Evolutionary conservation across 2,113 vertebrate species (phyloP), one percentile per base, ranked within the genome.

Genomic region (Enhydra lutris): DNA sequence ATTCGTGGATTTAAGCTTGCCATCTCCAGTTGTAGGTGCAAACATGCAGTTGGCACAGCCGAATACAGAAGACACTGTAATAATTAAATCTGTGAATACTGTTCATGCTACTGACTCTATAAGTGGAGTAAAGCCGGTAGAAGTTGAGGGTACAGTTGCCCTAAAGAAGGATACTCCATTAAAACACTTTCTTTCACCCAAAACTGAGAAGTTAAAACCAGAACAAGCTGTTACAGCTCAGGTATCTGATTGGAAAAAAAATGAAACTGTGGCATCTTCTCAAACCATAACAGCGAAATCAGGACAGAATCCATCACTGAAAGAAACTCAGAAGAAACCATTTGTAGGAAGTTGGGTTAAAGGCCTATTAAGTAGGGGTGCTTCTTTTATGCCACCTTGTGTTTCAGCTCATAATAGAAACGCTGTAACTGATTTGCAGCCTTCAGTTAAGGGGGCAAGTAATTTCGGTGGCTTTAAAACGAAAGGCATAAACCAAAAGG

Each of bases 401-500:
- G 97, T 98, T 69, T 99, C 98, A 14, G 86, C 95, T 95, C 96
- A 67, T 83, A 94, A n/a, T 15, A 99, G 67, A 97, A 98, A 83
- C 84, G 81, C 93, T 5, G 5, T 96, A 24, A 67, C 92, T 83
- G 98, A 97, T 4, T 96, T 98, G 6, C 89, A 93, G 50, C 97
- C 99, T 15, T 98, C 99, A 2, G 83, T 97, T n/a, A 99, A 99
- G 97, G 98, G 99, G 1, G 99, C 99, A 29, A 99, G 98, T 83
- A 99, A 99, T 98, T 99, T 99, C 17, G 97, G 98, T 84, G 99
- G 99, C 5, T 99, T 99, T 94, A 97, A 98, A 97, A 98, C 98
- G 20, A 99, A 98, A 98, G 78, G 76, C 73, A 7, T 45, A 47
- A 97, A 80, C 42, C 98, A 96, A 92, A 97, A 95, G 79, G 10